Conservation (phyloP, 1,140 invertebrate species). For the Oryctes rhinoceros region DNA sequence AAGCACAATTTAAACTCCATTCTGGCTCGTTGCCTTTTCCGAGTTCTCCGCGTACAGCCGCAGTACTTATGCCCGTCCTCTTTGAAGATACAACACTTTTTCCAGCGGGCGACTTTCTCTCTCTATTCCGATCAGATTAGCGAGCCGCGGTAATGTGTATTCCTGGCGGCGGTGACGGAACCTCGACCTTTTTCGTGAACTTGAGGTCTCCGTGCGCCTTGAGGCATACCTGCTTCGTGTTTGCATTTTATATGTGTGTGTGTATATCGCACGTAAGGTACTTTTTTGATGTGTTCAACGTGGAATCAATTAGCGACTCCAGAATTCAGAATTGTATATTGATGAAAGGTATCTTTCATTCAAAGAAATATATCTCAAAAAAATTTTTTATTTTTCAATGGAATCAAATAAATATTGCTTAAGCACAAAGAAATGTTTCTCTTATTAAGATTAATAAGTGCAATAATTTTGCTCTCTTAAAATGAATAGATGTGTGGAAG, state of each 20-base stretch:
- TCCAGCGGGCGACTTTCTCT: conserved; percentile 21
- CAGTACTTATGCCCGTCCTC: background rate
- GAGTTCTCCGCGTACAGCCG: background rate
- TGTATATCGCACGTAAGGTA: conserved; percentile 3
- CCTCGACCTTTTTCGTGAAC: conserved; percentile 27
- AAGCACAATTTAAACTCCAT: background rate
- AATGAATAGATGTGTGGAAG: too few relatives aligned
- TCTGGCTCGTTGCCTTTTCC: background rate
- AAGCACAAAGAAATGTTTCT: too few relatives aligned
- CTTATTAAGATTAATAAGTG: too few relatives aligned
- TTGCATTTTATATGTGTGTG: background rate
- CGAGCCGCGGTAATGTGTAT: background rate
- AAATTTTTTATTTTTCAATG: background rate
- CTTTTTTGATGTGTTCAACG: background rate
- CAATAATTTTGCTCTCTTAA: too few relatives aligned
- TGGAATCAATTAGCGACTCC: background rate
- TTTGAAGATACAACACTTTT: background rate
- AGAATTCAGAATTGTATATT: background rate
- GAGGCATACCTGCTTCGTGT: conserved; percentile 8
- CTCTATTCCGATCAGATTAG: conserved; percentile 34
- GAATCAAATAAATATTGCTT: background rate
- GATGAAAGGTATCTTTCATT: background rate
- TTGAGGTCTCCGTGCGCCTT: conserved; percentile 18
- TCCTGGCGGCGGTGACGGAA: conserved; percentile 16
- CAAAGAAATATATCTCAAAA: background rate